A percentile compares a stretch with the other conserved stretches of the same genome.
These are phyloP conservation scores for Notodonta dromedarius DNA, from an alignment of 2,888 invertebrate genomes.

Conservation along the genomic window DNA sequence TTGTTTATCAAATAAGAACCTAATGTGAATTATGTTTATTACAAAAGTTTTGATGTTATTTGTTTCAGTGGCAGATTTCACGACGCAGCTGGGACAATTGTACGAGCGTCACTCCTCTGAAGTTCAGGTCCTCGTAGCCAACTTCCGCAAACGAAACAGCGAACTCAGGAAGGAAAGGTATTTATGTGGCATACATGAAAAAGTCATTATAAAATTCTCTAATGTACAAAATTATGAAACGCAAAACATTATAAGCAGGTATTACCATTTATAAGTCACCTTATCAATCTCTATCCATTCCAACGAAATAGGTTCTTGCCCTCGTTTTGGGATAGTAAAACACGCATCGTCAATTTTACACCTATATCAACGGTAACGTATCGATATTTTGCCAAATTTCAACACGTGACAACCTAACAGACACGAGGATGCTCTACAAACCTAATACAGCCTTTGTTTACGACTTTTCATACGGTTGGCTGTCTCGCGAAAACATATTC, in stretches of 20 bases:
- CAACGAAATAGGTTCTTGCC: not conserved
- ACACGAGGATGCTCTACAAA: conserved; percentile 2
- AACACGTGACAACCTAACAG: conserved; percentile 9
- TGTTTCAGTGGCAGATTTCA: conserved; percentile 95
- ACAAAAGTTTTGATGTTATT: conserved; percentile 19
- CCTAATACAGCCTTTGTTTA: conserved; percentile 12
- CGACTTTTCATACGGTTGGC: not conserved
- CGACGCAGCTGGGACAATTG: conserved; percentile 93
- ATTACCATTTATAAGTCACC: too few relatives aligned
- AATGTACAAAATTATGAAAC: too few relatives aligned
- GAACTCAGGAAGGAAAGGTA: conserved; percentile 95
- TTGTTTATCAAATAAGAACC: too few relatives aligned
- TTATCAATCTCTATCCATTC: too few relatives aligned
- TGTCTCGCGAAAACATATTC: conserved; percentile 10
- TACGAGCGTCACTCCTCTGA: conserved; percentile 96
- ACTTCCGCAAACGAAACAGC: conserved; percentile 92
- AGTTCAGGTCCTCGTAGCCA: conserved; percentile 93
- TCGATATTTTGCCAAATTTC: conserved; percentile 14
- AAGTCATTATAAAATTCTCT: too few relatives aligned
- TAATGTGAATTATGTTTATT: too few relatives aligned
- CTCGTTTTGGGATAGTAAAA: conserved; percentile 2
- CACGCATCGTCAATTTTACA: conserved; percentile 6
- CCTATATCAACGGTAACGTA: conserved; percentile 5
- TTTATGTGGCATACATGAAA: conserved; percentile 15
- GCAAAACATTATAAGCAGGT: too few relatives aligned